A percentile compares a stretch with the other conserved stretches of the same genome.
Conservation (phyloP, 1,140 invertebrate genomes). For the Pseudachorutes palmiensis region DNA sequence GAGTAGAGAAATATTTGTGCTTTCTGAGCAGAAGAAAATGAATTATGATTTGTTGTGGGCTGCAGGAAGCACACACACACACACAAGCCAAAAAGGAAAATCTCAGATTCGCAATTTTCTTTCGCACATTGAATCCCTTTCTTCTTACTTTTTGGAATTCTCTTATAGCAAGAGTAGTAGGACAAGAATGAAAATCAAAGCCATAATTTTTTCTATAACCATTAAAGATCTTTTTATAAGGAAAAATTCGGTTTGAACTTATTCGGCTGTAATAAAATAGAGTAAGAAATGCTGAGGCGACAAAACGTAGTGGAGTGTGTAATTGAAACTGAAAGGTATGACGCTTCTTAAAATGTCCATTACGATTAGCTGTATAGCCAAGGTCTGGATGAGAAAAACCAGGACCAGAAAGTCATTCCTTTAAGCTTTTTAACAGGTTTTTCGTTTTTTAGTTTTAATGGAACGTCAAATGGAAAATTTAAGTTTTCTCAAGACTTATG, state of each 20-base stretch:
- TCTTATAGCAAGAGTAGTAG: neutral
- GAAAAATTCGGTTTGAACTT: neutral
- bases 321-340: conserved; percentile 10
- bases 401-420: neutral
- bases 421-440: neutral
- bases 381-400: too few species aligned
- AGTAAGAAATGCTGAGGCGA: neutral
- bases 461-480: neutral
- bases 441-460: neutral
- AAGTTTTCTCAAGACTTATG: neutral
- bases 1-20: conserved; percentile 10
- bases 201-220: neutral
- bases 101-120: conserved; percentile 11
- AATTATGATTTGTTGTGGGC: conserved; percentile 4
- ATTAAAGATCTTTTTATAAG: neutral
- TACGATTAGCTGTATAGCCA: conserved; percentile 4
- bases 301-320: conserved; percentile 11
- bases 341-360: conserved; percentile 11
- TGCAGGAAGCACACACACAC: neutral
- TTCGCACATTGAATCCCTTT: neutral
- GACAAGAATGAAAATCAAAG: neutral
- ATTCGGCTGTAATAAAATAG: neutral
- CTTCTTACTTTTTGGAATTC: neutral
- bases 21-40: neutral
- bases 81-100: conserved; percentile 10